These are phyloP conservation scores for Saxidomus purpurata DNA, from an alignment of 1,140 invertebrate genomes.

Conservation along the genomic window DNA sequence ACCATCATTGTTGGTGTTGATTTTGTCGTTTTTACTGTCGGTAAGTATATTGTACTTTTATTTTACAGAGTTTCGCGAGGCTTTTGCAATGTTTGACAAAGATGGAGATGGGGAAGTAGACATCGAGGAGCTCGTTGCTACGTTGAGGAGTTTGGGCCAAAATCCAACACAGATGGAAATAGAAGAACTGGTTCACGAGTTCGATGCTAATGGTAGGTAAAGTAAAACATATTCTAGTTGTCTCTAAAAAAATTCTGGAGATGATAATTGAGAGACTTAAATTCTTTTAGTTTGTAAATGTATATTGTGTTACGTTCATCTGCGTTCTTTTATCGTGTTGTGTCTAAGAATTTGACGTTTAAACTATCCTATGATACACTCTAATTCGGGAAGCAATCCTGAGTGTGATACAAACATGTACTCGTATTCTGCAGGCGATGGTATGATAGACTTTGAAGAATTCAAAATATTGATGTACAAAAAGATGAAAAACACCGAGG, in stretches of 20 bases:
- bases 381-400: too few species aligned
- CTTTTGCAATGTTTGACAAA: constrained; percentile 10
- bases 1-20: background rate
- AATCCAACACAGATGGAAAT: background rate
- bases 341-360: too few species aligned
- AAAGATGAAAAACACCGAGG: constrained; percentile 52
- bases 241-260: background rate
- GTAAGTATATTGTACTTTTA: background rate
- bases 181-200: constrained; percentile 3
- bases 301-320: background rate
- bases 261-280: background rate
- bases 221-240: too few species aligned
- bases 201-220: constrained; percentile 12
- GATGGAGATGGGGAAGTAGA: constrained; percentile 9
- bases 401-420: too few species aligned
- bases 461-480: constrained; percentile 36
- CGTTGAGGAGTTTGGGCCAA: constrained; percentile 12
- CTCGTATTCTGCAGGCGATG: constrained; percentile 7
- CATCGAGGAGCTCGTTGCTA: background rate
- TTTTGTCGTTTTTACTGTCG: background rate
- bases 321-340: background rate
- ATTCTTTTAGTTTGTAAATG: background rate
- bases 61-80: constrained; percentile 40
- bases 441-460: constrained; percentile 47
- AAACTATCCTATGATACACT: too few species aligned